Percentiles rank a stretch among this genome's conserved stretches.
Evolutionary conservation across 2,888 invertebrate species (phyloP).

Genomic region (Standfussiana lucernea): DNA sequence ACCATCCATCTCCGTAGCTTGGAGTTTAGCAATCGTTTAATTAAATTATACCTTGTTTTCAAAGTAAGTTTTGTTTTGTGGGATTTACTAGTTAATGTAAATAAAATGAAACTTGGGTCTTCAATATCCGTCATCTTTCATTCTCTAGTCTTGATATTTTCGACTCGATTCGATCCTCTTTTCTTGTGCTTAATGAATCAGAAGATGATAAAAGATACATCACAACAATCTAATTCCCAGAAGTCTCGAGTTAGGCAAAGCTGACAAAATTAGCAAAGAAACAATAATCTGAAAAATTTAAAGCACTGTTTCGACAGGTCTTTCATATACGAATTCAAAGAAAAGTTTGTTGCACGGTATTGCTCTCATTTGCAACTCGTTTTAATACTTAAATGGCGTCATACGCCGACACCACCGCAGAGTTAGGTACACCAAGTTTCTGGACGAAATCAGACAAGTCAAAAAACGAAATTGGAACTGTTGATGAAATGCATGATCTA

Average conservation of each 20-base stretch:
- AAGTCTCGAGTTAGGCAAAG: not conserved
- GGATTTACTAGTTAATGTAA: not conserved
- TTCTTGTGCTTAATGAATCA: not conserved
- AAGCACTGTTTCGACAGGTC: not conserved
- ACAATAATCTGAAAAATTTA: not conserved
- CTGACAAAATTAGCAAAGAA: not conserved
- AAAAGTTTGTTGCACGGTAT: slow-evolving; percentile 7
- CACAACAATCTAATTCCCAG: not conserved
- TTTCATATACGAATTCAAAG: not conserved
- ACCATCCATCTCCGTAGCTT: not conserved
- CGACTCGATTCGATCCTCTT: not conserved
- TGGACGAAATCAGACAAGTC: slow-evolving; percentile 52
- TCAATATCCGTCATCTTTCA: not conserved
- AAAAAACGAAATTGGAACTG: slow-evolving; percentile 56
- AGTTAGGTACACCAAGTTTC: slow-evolving; percentile 71
- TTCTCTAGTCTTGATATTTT: not conserved
- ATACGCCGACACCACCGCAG: slow-evolving; percentile 65
- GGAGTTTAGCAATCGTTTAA: not conserved
- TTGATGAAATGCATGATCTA: slow-evolving; percentile 29
- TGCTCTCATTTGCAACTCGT: slow-evolving; percentile 67
- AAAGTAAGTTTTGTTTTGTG: not conserved
- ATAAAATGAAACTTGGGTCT: not conserved
- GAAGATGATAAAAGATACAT: not conserved
- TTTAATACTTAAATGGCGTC: slow-evolving; percentile 74
- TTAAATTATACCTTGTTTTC: not conserved